Evolutionary conservation across 2,888 invertebrate genomes (phyloP), one percentile per base, ranked within the genome.

Genomic region (Pharmacophagus antenor): DNA sequence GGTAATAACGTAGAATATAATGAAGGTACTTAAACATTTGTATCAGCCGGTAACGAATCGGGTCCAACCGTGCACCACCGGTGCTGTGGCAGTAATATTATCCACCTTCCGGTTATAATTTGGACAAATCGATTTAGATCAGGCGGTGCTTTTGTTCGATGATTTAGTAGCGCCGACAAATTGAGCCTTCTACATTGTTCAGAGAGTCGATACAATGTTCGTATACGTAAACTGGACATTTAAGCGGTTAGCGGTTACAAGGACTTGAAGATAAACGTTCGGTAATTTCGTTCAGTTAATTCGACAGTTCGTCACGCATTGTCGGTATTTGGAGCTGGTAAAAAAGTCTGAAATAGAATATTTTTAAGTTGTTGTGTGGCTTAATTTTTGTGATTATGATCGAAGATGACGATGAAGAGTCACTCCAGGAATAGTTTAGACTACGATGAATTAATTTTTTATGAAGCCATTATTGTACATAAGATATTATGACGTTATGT

Each of bases 81-180:
- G 70, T 69, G 12, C 31, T 46, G 47, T 37, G 23, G 17, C 49
- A 25, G 25, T 49, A 68, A 69, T 64, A 66, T 68, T 69, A 68
- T 66, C 70, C 68, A 67, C 70, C 68, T 65, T 69, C 66, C 68
- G 70, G 64, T 72, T 67, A 79, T 88, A 88, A 89, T 88, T 89
- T 84, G 83, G 77, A 87, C 85, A 86, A 84, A 88, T 88, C 88
- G 89, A 85, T 88, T 88, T 84, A 85, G 87, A 88, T 80, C 85
- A 79, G 62, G 84, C 85, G 88, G 88, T 77, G 76, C 86, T 82
- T 89, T 89, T 88, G 84, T 81, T 69, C 73, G 80, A 83, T 89
- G 88, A 89, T 89, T 88, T 89, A 89, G 86, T 85, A 84, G 80
- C 76, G 72, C 82, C 82, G 74, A 84, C 84, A 88, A 88, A 88